Evolutionary conservation across 2,113 vertebrate genomes (phyloP), one percentile per base, ranked within the genome.

Genomic region (Theristicus caerulescens): DNA sequence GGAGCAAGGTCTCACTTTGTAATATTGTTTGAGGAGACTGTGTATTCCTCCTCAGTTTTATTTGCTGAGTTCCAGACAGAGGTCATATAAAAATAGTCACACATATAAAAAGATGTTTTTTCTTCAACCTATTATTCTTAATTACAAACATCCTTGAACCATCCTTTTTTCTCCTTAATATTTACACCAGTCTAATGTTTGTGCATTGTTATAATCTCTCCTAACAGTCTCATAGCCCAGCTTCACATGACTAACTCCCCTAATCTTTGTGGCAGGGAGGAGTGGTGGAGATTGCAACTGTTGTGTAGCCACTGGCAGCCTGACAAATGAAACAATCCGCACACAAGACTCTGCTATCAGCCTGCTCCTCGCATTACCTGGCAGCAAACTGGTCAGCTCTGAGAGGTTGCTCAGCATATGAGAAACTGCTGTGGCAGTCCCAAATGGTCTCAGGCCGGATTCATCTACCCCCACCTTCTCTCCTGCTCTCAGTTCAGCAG

Each of bases 231-330:
- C 22, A 5, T 9, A 86, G 57, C 32, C 27, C 10, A 58, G 70
- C 66, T 84, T 34, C 88, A 71, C 73, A 76, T 91, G 65, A 85
- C 57, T 89, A 72, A 79, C 83, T 94, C 73, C 58, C 46, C 77
- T 92, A 91, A 95, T 94, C 86, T 96, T 76, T 46, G 31, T 11
- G 54, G 81, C 66, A 67, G 94, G 93, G 93, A 94, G 91, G 73
- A 94, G 77, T 2, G 1, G 77, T n/a, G 46, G 65, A 89, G 82
- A 89, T 31, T 93, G 86, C 54, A 65, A 8, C 65, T 89, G 79
- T 47, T 90, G 65, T 84, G 77, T 79, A 57, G 87, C 62, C 66
- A n/a, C 73, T 93, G 95, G 94, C 93, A 97, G 88, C 47, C 81
- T 82, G 94, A 92, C 86, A 93, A 70, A 76, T 24, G 54, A 61